Evolutionary conservation across 1,140 invertebrate species (phyloP).

Genomic region (Kradibia gibbosae): DNA sequence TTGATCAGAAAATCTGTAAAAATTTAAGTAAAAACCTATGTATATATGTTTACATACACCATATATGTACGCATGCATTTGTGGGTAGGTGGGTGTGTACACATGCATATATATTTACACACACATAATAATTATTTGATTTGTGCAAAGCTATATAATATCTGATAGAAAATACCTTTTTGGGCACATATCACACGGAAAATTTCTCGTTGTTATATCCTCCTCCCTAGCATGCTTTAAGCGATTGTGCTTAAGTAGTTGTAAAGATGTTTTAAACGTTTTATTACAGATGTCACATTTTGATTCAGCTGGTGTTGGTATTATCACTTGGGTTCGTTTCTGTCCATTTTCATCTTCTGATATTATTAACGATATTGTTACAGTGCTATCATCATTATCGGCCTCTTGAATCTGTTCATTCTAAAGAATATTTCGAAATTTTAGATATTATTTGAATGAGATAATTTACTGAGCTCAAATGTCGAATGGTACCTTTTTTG

Average conservation of each 20-base stretch:
- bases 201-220: slow-evolving; percentile 70
- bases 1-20: slow-evolving; percentile 67
- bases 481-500: slow-evolving; percentile 59
- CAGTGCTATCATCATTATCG: slow-evolving; percentile 69
- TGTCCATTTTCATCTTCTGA: slow-evolving; percentile 71
- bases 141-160: too few species aligned
- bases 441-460: neutral
- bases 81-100: too few species aligned
- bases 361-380: slow-evolving; percentile 71
- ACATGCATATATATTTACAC: too few species aligned
- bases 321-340: slow-evolving; percentile 71
- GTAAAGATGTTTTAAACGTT: slow-evolving; percentile 69
- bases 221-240: slow-evolving; percentile 70
- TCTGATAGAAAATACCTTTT: slow-evolving; percentile 67
- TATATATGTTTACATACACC: too few species aligned
- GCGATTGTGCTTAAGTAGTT: slow-evolving; percentile 69
- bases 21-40: neutral
- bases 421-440: neutral
- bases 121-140: too few species aligned
- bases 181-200: slow-evolving; percentile 71
- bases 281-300: slow-evolving; percentile 70
- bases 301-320: slow-evolving; percentile 66
- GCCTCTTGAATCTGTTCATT: slow-evolving; percentile 53
- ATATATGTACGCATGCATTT: too few species aligned
- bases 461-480: neutral